Base-by-base conservation (phyloP, 1,140 invertebrate species). In the Scaptomyza pallida region DNA sequence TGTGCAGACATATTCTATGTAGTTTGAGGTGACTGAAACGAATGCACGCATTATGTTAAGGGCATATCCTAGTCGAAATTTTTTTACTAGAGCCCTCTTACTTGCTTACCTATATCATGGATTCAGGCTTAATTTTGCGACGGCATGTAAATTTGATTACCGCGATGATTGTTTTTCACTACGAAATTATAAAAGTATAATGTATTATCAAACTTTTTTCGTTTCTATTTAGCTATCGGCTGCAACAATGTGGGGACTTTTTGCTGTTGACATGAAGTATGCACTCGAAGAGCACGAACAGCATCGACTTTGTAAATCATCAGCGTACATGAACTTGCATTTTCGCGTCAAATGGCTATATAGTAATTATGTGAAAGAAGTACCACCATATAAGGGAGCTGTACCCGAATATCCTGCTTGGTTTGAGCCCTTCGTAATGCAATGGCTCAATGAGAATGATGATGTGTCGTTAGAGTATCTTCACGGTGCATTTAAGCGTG, bases 391-490 rank as follows among this genome's bases (percentile, higher is more conserved):
- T 91, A 99, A 99, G 89, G 96, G 96, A 54, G 94, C 96, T 47
- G 97, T 99, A 65, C 95, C 95, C 1, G 95, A 99, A 91, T 99
- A 99, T 92, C 98, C 99, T 6, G 97, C 97, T 79, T 99, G 98
- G 98, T 99, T 99, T 92, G 98, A 99, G 91, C 98, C 99, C 2
- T 99, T 99, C 92, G 99, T 99, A 0, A 99, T 99, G 98, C 98
- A 99, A 92, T 99, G 99, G 99, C 93, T 99, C 3, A 99, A 99
- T 92, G 99, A 99, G 91, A 99, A 99, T 89, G 99, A 99, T 91
- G 99, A 99, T 85, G 98, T 99, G 3, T 99, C 98, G 1, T 93
- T 99, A 86, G 99, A 99, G 92, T 99, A 99, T 93, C 94, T 99
- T 61, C 97, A 99, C 90, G 98, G 98, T 92, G 99, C 99, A 83